Conservation (phyloP, 1,140 invertebrate species). For the Triops cancriformis region DNA sequence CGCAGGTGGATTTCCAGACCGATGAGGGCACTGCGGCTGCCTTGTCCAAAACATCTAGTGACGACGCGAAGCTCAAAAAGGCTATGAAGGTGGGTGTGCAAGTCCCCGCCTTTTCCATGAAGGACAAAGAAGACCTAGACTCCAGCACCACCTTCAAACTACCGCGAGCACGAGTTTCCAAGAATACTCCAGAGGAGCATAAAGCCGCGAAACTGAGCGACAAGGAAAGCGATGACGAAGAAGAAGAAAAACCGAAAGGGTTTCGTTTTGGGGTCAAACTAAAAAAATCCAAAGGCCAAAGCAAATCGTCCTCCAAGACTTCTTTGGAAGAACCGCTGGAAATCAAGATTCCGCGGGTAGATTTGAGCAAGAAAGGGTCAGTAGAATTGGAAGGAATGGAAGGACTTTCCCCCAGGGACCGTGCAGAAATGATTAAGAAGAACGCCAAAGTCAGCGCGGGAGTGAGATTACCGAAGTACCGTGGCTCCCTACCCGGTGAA, state of each 20-base stretch:
- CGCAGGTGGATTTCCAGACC: neutral
- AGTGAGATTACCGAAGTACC: constrained; percentile 15
- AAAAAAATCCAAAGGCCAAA: constrained; percentile 15
- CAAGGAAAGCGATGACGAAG: neutral
- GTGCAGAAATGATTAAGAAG: constrained; percentile 19
- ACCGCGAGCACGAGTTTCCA: neutral
- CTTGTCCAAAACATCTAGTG: neutral
- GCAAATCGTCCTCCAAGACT: neutral
- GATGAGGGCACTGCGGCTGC: neutral
- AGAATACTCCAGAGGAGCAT: neutral
- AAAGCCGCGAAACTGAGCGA: neutral
- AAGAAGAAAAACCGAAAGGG: neutral
- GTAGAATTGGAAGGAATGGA: constrained; percentile 14
- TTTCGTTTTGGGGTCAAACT: constrained; percentile 23
- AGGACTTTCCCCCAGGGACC: constrained; percentile 18
- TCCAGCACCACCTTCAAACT: neutral
- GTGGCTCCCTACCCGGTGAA: neutral
- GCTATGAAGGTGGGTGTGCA: neutral
- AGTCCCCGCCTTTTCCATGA: neutral
- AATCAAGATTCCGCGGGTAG: neutral
- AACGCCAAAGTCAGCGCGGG: constrained; percentile 21
- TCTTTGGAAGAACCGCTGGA: neutral
- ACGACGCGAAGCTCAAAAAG: neutral
- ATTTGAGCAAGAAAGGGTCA: neutral
- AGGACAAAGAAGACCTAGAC: neutral